Conservation (phyloP, 2,113 vertebrate genomes). For the Tiliqua scincoides region DNA sequence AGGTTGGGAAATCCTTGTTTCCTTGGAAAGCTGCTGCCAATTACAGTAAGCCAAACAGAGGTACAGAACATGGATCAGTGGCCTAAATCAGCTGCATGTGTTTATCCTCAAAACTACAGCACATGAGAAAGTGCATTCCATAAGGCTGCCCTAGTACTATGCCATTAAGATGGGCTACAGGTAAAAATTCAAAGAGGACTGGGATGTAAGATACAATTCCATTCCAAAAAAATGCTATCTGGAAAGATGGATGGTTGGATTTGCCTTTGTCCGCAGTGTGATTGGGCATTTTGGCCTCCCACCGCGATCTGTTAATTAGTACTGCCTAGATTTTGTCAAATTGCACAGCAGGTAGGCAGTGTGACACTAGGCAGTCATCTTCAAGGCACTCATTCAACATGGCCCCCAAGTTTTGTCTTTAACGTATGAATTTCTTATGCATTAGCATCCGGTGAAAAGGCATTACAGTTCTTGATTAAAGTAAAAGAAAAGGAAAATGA, state of each 20-base stretch:
- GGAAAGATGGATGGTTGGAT: not conserved
- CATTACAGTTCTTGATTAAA: not conserved
- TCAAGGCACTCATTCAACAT: not conserved
- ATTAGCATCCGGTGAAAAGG: not conserved
- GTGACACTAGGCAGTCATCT: not conserved
- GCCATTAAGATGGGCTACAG: not conserved
- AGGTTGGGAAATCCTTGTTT: not conserved
- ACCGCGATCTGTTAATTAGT: slow-evolving; percentile 4
- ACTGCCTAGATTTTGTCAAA: not conserved
- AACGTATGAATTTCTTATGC: slow-evolving; percentile 19
- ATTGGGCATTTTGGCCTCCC: not conserved
- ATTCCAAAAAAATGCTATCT: not conserved
- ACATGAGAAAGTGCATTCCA: not conserved
- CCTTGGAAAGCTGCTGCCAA: not conserved
- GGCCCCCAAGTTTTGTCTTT: not conserved
- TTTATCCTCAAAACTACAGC: not conserved
- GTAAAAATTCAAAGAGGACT: not conserved
- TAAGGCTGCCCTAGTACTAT: not conserved
- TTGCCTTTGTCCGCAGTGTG: not conserved
- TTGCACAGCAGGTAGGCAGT: not conserved
- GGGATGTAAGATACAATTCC: not conserved
- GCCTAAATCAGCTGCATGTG: not conserved
- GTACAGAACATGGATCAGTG: not conserved
- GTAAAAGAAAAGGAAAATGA: slow-evolving; percentile 15
- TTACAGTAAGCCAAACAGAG: not conserved